Conservation (phyloP, 2,888 invertebrate species). For the Nomada lathburiana region DNA sequence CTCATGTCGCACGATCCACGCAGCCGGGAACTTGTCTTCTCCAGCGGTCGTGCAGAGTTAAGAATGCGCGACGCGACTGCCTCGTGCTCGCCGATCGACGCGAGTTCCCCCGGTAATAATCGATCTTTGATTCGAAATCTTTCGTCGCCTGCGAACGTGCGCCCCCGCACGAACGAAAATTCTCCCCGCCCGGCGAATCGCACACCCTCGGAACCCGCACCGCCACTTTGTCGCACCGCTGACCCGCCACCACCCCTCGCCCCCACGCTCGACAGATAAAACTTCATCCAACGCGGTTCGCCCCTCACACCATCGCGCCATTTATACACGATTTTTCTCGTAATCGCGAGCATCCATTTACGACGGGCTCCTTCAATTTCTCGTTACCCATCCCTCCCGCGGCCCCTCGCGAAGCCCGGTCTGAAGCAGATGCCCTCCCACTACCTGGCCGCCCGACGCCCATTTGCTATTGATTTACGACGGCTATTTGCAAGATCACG, state of each 20-base stretch:
- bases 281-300: conserved; percentile 72
- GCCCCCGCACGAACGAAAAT: conserved; percentile 65
- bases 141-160: conserved; percentile 61
- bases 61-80: conserved; percentile 50
- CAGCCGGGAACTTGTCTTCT: conserved; percentile 1
- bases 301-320: conserved; percentile 71
- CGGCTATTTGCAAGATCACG: conserved; percentile 83
- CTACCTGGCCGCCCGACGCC: conserved; percentile 64
- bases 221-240: conserved; percentile 4
- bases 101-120: conserved; percentile 65
- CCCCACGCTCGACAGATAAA: conserved; percentile 73
- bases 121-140: conserved; percentile 75
- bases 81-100: conserved; percentile 32
- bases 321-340: conserved; percentile 83
- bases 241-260: not conserved
- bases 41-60: not conserved
- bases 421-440: conserved; percentile 33
- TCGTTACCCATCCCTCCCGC: conserved; percentile 74
- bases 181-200: conserved; percentile 22
- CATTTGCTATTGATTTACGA: conserved; percentile 81
- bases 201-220: not conserved
- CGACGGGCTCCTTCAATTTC: conserved; percentile 81
- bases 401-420: conserved; percentile 26
- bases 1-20: conserved; percentile 5
- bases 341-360: conserved; percentile 83